Base-by-base conservation (phyloP, 2,113 vertebrate species). In the Cebidichthys violaceus region DNA sequence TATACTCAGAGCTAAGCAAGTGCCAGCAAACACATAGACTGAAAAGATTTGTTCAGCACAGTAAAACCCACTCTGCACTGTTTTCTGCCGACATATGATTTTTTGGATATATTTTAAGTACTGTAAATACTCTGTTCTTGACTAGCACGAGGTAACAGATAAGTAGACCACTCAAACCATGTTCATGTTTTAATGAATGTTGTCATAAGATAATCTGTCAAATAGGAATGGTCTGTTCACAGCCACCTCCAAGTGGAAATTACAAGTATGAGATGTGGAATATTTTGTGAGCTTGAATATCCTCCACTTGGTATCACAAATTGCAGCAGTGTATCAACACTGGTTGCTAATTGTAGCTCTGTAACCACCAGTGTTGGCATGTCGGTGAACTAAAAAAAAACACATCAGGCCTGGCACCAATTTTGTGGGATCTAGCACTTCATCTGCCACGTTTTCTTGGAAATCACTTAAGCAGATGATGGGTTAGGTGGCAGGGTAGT, bases 341-440 rank as follows among this genome's bases (percentile, higher is more conserved):
- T 9, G 9, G 37, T 54, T 73, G 45, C 55, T 82, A 78, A 75
- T 66, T 70, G 55, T 35, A 70, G 50, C 24, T 61, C 22, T 70
- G 27, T 60, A 45, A 84, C 64, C 18, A 20, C 24, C 27, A 57
- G 75, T 52, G 70, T 37, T 67, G 72, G 29, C 59, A 68, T 68
- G 43, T 9, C 1, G 2, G 35, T 9, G 29, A 33, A 69, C 45
- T 24, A 37, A 69, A 57, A 45, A 45, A 70, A 78, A 20, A 39
- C 70, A 33, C 50, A 41, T 77, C 29, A 52, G 61, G 60, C 24
- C 24, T 41, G 60, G 50, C 60, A 60, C 47, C 11, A 47, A 59
- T 45, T 33, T 15, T 83, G 74, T 71, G 39, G 67, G 50, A 8
- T 60, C 15, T 17, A 68, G 24, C 41, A 64, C 62, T 61, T 65